These are phyloP conservation scores for Hippocampus zosterae DNA, from an alignment of 2,113 vertebrate species.

Conservation along the genomic window DNA sequence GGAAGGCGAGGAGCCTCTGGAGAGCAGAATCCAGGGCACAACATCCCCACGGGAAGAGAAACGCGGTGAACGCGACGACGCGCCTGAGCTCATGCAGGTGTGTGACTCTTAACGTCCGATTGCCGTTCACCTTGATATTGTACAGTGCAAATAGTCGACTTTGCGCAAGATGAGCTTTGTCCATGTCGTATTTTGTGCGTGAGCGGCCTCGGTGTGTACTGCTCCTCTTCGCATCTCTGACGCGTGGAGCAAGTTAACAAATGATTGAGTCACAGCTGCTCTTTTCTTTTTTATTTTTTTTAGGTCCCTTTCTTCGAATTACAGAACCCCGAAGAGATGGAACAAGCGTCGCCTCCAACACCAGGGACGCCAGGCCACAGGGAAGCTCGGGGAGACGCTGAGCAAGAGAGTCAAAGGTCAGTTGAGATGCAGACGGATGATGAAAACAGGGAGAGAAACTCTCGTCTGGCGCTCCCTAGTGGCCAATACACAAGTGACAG, in stretches of 20 bases:
- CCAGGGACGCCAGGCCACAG: conserved; percentile 39
- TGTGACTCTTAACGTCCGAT: conserved; percentile 1
- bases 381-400: conserved; percentile 67
- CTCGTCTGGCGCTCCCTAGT: conserved; percentile 43
- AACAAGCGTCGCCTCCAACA: conserved; percentile 18
- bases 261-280: neutral
- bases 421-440: conserved; percentile 68
- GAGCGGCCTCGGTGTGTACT: too few relatives aligned
- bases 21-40: conserved; percentile 77
- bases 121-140: neutral
- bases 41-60: conserved; percentile 78
- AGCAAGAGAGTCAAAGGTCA: conserved; percentile 61
- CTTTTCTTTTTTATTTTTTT: neutral
- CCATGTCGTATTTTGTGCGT: neutral
- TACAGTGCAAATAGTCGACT: neutral
- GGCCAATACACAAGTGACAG: conserved; percentile 13
- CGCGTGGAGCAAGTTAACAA: neutral
- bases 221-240: neutral
- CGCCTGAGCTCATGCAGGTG: conserved; percentile 80
- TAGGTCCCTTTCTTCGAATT: conserved; percentile 82
- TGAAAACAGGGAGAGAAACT: conserved; percentile 58
- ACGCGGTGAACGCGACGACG: conserved; percentile 77
- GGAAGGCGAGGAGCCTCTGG: conserved; percentile 75
- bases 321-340: conserved; percentile 57
- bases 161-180: neutral